These are phyloP conservation scores for Arge pagana DNA, from an alignment of 2,888 invertebrate genomes.

Conservation along the genomic window DNA sequence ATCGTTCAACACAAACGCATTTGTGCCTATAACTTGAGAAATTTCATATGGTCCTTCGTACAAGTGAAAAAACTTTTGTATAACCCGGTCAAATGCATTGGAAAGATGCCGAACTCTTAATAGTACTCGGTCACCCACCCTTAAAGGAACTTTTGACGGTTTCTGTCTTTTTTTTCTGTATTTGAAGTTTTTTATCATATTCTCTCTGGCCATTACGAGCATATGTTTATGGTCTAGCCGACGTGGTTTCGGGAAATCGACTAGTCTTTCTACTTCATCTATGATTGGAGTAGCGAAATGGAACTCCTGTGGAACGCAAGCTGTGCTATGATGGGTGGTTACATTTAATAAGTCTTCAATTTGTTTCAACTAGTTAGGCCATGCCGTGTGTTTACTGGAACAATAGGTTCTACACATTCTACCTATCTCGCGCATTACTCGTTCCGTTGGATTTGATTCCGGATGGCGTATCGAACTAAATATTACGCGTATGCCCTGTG, in stretches of 20 bases:
- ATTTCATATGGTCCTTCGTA: neutral
- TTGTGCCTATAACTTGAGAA: neutral
- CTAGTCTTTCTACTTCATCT: neutral
- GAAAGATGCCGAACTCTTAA: neutral
- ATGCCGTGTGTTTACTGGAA: conserved; percentile 9
- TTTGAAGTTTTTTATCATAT: neutral
- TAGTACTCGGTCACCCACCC: neutral
- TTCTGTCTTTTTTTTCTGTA: neutral
- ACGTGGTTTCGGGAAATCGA: neutral
- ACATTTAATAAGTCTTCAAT: conserved; percentile 10
- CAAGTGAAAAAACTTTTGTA: conserved; percentile 3
- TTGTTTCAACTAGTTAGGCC: neutral
- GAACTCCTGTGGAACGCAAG: conserved; percentile 1
- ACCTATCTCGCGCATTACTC: conserved; percentile 25
- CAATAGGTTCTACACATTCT: conserved; percentile 13
- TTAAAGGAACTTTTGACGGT: neutral
- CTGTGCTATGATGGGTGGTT: conserved; percentile 11
- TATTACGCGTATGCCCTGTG: neutral
- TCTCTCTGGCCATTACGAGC: neutral
- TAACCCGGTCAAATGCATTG: neutral
- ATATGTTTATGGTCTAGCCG: neutral
- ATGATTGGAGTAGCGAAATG: neutral
- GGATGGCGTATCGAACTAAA: conserved; percentile 18
- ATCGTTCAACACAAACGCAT: neutral
- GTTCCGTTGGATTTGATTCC: conserved; percentile 22